Evolutionary conservation across 2,113 vertebrate species (phyloP), one percentile per base, ranked within the genome.

Genomic region (Stomatorhinus ivindoensis): DNA sequence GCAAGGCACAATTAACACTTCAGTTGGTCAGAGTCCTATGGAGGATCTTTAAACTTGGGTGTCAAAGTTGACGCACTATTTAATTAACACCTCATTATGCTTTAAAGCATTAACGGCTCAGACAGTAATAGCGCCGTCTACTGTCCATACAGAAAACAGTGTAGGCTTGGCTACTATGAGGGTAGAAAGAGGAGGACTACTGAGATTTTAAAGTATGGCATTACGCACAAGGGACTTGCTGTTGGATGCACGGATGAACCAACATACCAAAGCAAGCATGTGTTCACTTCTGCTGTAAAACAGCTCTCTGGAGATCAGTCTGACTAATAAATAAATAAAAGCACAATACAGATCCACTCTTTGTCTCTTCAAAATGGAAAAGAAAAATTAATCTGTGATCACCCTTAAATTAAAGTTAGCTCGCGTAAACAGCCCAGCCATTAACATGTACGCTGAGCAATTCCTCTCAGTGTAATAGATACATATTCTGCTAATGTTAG

Each of bases 1-100:
- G 87, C 87, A 87, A 87, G 55, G 21, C 51, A 87, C 87, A 87
- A 87, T 87, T 87, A 87, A 87, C 87, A 87, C 55, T 87, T 87
- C 42, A 27, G 87, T 87, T 65, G 87, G 87, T 44, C 39, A 35
- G 55, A 65, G 87, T 65, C 53, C 87, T 87, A 39, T 61, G 51
- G 35, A 87, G 35, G 55, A 61, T 65, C 87, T 87, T 21, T 65
- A 87, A 87, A 87, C 87, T 65, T 65, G 53, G 21, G 39, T 44
- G 87, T 55, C 87, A 61, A 58, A 46, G 87, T 87, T 87, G 87
- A 65, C 27, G 87, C 53, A 42, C 53, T 50, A 87, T 65, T 87
- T 50, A 87, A 87, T 87, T 87, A 87, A 61, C 87, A 87, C 87
- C 87, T 87, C 53, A 58, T 65, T 87, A 87, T 24, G 53, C 87